Base-by-base conservation (phyloP, 2,888 invertebrate genomes). In the Hesperia comma region DNA sequence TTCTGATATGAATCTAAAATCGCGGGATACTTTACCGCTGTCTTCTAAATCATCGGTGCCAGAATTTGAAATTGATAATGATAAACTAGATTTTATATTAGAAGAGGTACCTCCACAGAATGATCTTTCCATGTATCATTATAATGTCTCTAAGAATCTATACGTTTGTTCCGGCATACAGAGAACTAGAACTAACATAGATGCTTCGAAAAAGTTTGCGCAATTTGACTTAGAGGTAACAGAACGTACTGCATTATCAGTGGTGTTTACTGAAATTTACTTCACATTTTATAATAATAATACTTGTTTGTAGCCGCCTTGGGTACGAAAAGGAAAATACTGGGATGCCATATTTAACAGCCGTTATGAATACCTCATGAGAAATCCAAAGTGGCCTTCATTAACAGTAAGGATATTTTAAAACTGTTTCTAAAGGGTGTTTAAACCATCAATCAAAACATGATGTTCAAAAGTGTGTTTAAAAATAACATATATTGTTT, bases 311-410 rank as follows among this genome's bases (percentile, higher is more conserved):
- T 43, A 91, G 91, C 86, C 90, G 3, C 56, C 75, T 0, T 91
- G 91, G 91, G 72, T 81, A 37, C 15, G 15, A 6, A 84, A 81
- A 60, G 84, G 76, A 69, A 79, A 81, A 41, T 92, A 76, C 74
- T 91, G 92, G 92, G 85, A 86, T 71, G 72, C 74, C 33, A 79
- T 90, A 63, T 92, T 85, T 70, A 85, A 91, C 41, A 86, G 83
- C 62, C 86, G 92, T 1, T 92, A 91, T 68, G 89, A 88, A 74
- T 79, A 83, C 6, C 72, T 92, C 8, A 88, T 92, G 90, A 82
- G 88, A 72, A 88, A 83, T 73, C 58, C 81, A 0, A 86, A 83
- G 71, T 92, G 91, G 91, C 91, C 91, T 1, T 75, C 89, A 7
- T 74, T 92, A 7, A 86, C 88, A 78, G 91, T 90, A 79, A 74